Evolutionary conservation across 2,113 vertebrate species (phyloP).

Genomic region (Anhinga anhinga): DNA sequence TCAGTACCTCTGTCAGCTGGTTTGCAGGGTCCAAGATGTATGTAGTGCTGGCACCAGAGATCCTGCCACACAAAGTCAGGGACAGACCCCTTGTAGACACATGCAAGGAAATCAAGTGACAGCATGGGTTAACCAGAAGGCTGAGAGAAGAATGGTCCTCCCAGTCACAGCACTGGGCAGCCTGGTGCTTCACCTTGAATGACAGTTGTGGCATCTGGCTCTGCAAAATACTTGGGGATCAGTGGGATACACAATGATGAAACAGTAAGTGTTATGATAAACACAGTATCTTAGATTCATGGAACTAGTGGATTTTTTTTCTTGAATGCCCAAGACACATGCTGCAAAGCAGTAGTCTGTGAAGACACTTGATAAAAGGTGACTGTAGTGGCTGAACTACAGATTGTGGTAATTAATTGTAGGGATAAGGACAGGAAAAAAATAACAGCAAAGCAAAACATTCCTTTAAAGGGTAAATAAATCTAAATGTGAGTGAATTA

Average conservation of each 20-base stretch:
- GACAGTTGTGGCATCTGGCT: neutral
- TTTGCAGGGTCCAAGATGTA: neutral
- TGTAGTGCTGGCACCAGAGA: neutral
- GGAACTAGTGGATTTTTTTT: neutral
- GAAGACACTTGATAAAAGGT: neutral
- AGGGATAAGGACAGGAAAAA: neutral
- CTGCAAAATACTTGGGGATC: neutral
- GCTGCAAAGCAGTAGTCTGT: neutral
- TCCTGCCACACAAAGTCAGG: neutral
- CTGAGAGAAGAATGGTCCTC: neutral
- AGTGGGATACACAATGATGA: neutral
- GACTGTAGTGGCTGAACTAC: neutral
- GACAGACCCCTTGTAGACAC: neutral
- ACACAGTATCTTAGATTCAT: neutral
- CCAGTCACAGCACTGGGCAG: too few species aligned
- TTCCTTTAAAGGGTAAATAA: neutral
- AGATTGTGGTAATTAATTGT: neutral
- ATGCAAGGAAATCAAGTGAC: neutral
- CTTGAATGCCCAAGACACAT: neutral
- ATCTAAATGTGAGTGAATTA: neutral
- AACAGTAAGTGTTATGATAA: neutral
- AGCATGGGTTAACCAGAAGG: neutral
- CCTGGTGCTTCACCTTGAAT: neutral
- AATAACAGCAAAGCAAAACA: neutral
- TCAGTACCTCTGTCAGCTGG: neutral